Evolutionary conservation across 2,888 invertebrate species (phyloP), one percentile per base, ranked within the genome.

Genomic region (Dastarcus helophoroides): DNA sequence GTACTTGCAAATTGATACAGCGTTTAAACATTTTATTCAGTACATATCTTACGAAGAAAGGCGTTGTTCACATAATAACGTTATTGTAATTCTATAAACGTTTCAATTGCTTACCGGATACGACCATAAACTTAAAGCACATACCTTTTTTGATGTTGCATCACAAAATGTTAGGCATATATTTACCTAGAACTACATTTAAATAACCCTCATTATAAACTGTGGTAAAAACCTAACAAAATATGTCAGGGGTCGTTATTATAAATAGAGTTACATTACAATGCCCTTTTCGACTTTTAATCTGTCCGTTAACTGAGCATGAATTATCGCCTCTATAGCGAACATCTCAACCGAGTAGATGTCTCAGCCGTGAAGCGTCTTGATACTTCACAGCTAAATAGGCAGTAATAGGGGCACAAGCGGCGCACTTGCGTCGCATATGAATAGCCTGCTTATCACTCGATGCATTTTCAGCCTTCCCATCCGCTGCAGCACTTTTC

Each of bases 61-160:
- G 26, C 27, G 24, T 65, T 3, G 63, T 63, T 38, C 61, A 59
- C 40, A 65, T 40, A 40, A 40, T 36, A 30, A 31, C 17, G 29
- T 35, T 26, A 42, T 44, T 39, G 30, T 34, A 26, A 44, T 44
- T 44, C 44, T 22, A 24, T 17, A 16, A 28, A 31, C 40, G 44
- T 42, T 36, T 40, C 32, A 37, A 36, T 40, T 38, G 39, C 42
- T 43, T 44, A 42, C 44, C 44, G 44, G 44, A 44, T 44, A 40
- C 29, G 19, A n/a, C n/a, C n/a, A n/a, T n/a, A n/a, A n/a, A n/a
- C n/a, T n/a, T n/a, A n/a, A n/a, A n/a, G n/a, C n/a, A n/a, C n/a
- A n/a, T n/a, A n/a, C n/a, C n/a, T n/a, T n/a, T n/a, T n/a, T n/a
- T n/a, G n/a, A n/a, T n/a, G n/a, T n/a, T n/a, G n/a, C n/a, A n/a